A percentile compares a stretch with the other conserved stretches of the same genome.
Evolutionary conservation across 2,888 invertebrate genomes (phyloP).

Genomic region (Thereva unica): DNA sequence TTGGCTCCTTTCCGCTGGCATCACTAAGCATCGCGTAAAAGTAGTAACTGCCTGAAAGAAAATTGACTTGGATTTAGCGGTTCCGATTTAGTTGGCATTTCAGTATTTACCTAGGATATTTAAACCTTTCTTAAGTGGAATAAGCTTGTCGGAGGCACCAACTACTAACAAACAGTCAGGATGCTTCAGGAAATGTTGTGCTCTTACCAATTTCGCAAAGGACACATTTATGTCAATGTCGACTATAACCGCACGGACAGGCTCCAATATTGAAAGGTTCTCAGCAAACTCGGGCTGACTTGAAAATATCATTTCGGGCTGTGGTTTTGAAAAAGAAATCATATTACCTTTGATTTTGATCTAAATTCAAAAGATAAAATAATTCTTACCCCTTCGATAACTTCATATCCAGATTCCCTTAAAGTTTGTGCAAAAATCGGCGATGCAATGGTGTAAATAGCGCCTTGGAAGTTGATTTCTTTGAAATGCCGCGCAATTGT

Average conservation of each 20-base stretch:
- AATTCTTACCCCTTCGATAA: not conserved
- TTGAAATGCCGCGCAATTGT: slow-evolving; percentile 59
- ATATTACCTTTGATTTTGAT: too few relatives aligned
- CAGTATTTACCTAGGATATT: slow-evolving; percentile 47
- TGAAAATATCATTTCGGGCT: not conserved
- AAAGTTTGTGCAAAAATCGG: slow-evolving; percentile 52
- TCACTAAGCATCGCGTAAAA: slow-evolving; percentile 48
- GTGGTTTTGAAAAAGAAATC: not conserved
- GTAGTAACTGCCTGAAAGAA: slow-evolving; percentile 42
- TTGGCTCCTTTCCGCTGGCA: slow-evolving; percentile 52
- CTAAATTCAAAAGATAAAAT: not conserved
- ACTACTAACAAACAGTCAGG: slow-evolving; percentile 56
- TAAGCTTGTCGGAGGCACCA: slow-evolving; percentile 53
- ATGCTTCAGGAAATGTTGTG: slow-evolving; percentile 55
- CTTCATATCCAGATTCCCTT: slow-evolving; percentile 54
- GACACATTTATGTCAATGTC: slow-evolving; percentile 58
- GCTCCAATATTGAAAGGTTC: slow-evolving; percentile 44
- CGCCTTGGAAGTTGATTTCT: slow-evolving; percentile 55
- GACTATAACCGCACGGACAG: slow-evolving; percentile 59
- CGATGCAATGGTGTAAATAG: slow-evolving; percentile 57
- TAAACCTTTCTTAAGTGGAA: slow-evolving; percentile 49
- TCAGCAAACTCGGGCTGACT: slow-evolving; percentile 35
- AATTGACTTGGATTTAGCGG: not conserved
- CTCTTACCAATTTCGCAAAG: slow-evolving; percentile 57
- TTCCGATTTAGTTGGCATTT: slow-evolving; percentile 11